Evolutionary conservation across 2,797 vertebrate genomes (phyloP).

Genomic region (Phalanger gymnotis): DNA sequence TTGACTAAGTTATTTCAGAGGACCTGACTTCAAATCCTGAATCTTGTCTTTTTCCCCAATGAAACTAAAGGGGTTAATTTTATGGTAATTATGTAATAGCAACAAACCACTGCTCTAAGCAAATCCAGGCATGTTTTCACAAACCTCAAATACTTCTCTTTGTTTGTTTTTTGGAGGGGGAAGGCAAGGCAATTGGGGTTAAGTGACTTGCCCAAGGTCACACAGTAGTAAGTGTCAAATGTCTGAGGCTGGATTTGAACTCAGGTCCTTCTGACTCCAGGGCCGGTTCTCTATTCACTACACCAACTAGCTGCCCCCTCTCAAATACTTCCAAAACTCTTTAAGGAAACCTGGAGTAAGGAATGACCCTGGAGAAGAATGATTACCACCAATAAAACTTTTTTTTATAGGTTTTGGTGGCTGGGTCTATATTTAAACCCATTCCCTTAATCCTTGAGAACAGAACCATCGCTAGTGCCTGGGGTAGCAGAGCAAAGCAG

Average conservation of each 20-base stretch:
- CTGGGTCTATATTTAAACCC: background rate
- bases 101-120: background rate
- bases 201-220: too few species aligned
- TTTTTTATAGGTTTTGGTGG: background rate
- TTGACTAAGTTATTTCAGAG: background rate
- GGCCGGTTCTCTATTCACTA: too few species aligned
- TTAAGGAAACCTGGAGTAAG: background rate
- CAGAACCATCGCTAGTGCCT: accelerated
- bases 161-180: too few species aligned
- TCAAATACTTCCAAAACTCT: accelerated
- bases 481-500: background rate
- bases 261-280: too few species aligned
- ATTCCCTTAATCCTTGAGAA: slow-evolving; percentile 1
- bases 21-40: background rate
- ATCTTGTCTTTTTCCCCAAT: background rate
- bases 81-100: background rate
- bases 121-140: accelerated
- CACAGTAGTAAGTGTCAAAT: too few species aligned
- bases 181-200: too few species aligned
- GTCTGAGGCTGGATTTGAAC: too few species aligned
- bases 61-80: background rate
- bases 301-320: too few species aligned
- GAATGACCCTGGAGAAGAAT: accelerated
- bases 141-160: background rate
- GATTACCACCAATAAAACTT: background rate